Conservation (phyloP, 2,888 invertebrate genomes). For the Caenorhabditis sinica region DNA sequence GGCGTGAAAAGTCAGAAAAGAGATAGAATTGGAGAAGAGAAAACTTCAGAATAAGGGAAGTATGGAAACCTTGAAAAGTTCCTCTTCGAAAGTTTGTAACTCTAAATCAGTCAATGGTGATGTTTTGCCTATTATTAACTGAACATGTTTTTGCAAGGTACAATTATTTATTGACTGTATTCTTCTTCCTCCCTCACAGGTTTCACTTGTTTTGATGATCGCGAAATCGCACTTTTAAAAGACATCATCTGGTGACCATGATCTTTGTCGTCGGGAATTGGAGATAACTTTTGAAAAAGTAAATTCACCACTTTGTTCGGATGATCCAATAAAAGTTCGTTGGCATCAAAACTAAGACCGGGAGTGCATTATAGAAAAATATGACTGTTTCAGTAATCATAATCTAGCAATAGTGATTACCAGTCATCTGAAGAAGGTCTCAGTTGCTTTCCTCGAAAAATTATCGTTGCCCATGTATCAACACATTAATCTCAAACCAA, state of each 20-base stretch:
- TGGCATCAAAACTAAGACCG: neutral
- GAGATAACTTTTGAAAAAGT: neutral
- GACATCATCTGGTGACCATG: too few species aligned
- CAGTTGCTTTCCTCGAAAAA: too few species aligned
- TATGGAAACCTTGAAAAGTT: neutral
- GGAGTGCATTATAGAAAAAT: too few species aligned
- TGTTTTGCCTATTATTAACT: constrained; percentile 5
- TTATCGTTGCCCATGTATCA: too few species aligned
- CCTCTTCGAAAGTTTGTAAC: neutral
- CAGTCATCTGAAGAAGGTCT: too few species aligned
- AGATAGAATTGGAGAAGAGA: neutral
- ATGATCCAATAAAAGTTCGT: neutral
- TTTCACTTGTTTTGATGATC: constrained; percentile 19
- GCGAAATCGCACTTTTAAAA: neutral
- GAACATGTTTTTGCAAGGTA: constrained; percentile 16
- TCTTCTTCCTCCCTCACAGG: neutral
- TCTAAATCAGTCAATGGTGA: neutral
- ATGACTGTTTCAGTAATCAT: too few species aligned
- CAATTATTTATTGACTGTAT: constrained; percentile 20
- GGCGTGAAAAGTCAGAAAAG: neutral
- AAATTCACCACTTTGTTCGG: neutral
- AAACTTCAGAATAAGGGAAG: neutral
- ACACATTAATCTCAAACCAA: too few species aligned
- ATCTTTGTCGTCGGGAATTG: neutral
- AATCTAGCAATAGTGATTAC: too few species aligned